phyloP scores from a whole-genome alignment of 2,113 vertebrate genomes.

The Scatophagus argus region DNA sequence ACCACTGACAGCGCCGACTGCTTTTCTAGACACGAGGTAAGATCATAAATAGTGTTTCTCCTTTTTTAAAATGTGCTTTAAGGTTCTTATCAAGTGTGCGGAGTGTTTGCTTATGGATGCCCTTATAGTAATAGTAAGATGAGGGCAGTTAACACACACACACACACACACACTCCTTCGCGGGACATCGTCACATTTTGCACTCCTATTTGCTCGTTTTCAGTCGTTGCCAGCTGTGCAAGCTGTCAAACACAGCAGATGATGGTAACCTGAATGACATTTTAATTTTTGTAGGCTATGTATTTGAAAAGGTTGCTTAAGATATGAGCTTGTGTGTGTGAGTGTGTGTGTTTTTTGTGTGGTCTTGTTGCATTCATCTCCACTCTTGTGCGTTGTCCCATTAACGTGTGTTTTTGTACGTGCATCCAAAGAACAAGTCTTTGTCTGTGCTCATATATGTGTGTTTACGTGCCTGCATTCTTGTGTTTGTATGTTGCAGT shows the following conservation, averaged over 20 bases:
- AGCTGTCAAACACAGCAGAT: not conserved
- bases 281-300: not conserved
- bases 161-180: slow-evolving; percentile 51
- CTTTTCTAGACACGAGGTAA: slow-evolving; percentile 51
- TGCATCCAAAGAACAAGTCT: slow-evolving; percentile 16
- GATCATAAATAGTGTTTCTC: not conserved
- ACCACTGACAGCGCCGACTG: slow-evolving; percentile 16
- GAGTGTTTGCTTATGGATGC: slow-evolving; percentile 29
- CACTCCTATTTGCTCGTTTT: not conserved
- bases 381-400: not conserved
- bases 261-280: not conserved
- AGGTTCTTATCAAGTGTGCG: slow-evolving; percentile 14
- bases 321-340: not conserved
- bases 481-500: slow-evolving; percentile 33
- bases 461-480: slow-evolving; percentile 38
- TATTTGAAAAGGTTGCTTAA: not conserved
- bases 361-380: slow-evolving; percentile 7
- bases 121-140: slow-evolving; percentile 31
- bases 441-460: slow-evolving; percentile 10
- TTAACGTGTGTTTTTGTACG: slow-evolving; percentile 2
- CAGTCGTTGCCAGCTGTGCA: not conserved
- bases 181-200: slow-evolving; percentile 47
- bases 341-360: not conserved
- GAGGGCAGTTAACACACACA: slow-evolving; percentile 22
- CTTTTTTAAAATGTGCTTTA: not conserved